Percentiles rank a stretch among this genome's conserved stretches.
Conservation (phyloP, 2,797 vertebrate species). For the Buphagus erythrorhynchus region DNA sequence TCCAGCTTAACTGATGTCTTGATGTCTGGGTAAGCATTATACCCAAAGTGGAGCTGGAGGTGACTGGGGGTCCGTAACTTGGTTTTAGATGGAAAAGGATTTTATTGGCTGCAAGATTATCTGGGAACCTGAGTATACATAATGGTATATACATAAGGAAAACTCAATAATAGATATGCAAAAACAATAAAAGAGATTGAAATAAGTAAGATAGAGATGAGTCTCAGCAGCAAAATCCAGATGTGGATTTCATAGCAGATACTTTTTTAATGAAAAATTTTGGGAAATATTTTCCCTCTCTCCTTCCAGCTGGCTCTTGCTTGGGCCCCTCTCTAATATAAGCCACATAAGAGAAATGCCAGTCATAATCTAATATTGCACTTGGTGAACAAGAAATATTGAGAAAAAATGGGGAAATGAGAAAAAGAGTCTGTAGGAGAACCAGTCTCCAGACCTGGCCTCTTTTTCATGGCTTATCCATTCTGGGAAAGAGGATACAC, state of each 20-base stretch:
- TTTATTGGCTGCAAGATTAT: not conserved
- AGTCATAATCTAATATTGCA: conserved; percentile 60
- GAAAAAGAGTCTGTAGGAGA: conserved; percentile 38
- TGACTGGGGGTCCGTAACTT: not conserved
- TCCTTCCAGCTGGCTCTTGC: conserved; percentile 52
- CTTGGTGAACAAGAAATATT: conserved; percentile 27
- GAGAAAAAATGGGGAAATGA: conserved; percentile 46
- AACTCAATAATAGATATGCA: not conserved
- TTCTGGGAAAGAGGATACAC: conserved; percentile 4
- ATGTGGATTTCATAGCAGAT: conserved; percentile 54
- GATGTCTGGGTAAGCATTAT: not conserved
- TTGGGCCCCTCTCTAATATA: conserved; percentile 7
- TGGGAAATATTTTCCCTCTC: conserved; percentile 35
- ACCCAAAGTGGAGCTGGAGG: not conserved
- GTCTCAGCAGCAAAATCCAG: conserved; percentile 48
- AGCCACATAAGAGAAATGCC: conserved; percentile 59
- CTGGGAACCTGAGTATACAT: not conserved
- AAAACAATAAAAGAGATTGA: conserved; percentile 26
- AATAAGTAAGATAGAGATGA: not conserved
- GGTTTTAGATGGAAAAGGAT: not conserved
- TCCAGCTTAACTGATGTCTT: not conserved
- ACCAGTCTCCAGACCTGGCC: not conserved
- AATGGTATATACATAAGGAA: not conserved
- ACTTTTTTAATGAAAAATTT: conserved; percentile 50
- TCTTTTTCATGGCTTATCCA: not conserved